Base-by-base conservation (phyloP, 2,888 invertebrate genomes). In the Perizoma flavofasciatum region DNA sequence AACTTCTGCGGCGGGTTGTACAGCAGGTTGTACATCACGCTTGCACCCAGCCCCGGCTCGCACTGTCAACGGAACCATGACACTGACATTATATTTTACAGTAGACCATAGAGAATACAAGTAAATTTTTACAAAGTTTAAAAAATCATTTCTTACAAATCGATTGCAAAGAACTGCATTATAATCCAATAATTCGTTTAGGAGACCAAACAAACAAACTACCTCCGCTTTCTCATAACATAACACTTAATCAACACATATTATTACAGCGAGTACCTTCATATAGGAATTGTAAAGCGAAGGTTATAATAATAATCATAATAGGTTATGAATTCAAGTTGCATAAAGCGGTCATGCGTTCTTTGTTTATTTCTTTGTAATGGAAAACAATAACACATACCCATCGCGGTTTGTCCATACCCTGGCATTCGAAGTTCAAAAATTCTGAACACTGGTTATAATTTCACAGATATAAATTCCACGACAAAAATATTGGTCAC, bases 11-110 rank as follows among this genome's bases (percentile, higher is more conserved):
- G 98, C 63, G 96, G 96, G 88, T 96, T 98, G 94, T 99, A 99
- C 69, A 99, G 94, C 66, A 99, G 94, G 91, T 99, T 98, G 94
- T 99, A 99, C 96, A 99, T 97, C 55, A 99, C 98, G 79, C 98
- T 98, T 59, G 98, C 98, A 40, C 99, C 99, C 72, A 99, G 93
- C 4, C 99, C 99, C 49, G 99, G 99, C 86, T 99, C 98, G 86
- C 99, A 99, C 99, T 99, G 94, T 92, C 70, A 76, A 79, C 51
- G 65, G 8, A 74, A 64, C 45, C 51, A 9, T 52, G 22, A 45
- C 51, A 9, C 11, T 43, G 6, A 9, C 6, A 37, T 37, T 1
- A 43, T 6, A 9, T 5, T 40, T 40, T 40, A 9, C 40, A 40
- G n/a, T n/a, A 40, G 3, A 9, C 40, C 22, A 22, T 22, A 22